Base-by-base conservation (phyloP, 2,888 invertebrate genomes). In the Hofmannophila pseudospretella region DNA sequence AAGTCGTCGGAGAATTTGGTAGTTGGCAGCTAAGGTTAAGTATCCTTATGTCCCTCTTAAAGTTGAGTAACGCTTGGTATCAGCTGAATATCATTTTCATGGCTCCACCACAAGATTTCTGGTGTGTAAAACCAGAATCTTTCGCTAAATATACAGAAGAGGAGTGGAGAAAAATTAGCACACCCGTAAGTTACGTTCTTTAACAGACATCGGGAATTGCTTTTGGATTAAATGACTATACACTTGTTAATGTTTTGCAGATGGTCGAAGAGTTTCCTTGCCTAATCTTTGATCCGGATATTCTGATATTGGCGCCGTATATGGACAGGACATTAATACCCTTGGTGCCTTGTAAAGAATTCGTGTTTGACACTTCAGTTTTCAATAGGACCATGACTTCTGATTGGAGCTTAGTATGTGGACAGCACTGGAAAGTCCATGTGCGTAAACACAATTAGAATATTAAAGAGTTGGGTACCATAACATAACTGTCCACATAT, bases 351-450 rank as follows among this genome's bases (percentile, higher is more conserved):
- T 86, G 85, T 47, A 45, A 49, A 43, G 47, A 67, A 34, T 79
- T 82, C 62, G 77, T 85, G 33, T 93, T 91, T 52, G 90, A 93
- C 49, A 70, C 63, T 13, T 81, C 79, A 16, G 55, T 88, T 26
- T 92, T 92, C 58, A 72, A 61, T 23, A 88, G 90, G 29, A 92
- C 90, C 7, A 92, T 93, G 26, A 86, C 89, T 20, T 90, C 91
- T 1, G 90, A 92, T 67, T 92, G 90, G 90, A 64, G 90, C 68
- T 74, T 92, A 44, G 90, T 92, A 10, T 92, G 92, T 58, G 79
- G 84, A 4, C 80, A 78, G 30, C 87, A 86, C 54, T 86, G 88
- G 76, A 65, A 89, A 44, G 73, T 88, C 28, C 89, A 91, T 56
- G 77, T 88, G 55, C 19, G 74, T 63, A 49, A n/a, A n/a, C 20